Base-by-base conservation (phyloP, 2,888 invertebrate genomes). In the Ectemnius lituratus region DNA sequence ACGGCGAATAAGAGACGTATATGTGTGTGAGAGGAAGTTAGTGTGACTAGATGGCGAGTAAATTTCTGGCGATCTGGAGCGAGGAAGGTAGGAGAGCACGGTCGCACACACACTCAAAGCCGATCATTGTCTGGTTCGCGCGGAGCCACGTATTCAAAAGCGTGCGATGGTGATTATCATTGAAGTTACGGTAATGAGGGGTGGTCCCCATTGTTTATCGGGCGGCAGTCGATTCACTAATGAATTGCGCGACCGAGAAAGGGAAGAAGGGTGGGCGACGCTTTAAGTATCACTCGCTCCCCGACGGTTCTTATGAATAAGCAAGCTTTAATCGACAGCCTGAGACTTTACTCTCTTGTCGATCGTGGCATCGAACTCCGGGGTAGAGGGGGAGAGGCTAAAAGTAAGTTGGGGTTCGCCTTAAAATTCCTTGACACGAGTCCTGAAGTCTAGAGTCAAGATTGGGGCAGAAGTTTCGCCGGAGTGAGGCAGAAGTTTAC, bases 101-200 rank as follows among this genome's bases (percentile, higher is more conserved):
- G 2, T 1, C 14, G 23, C 20, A 28, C n/a, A 14, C 52, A 23
- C 23, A 45, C 8, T 13, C 67, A 67, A 8, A 28, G 45, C 11
- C 52, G 49, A 66, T 78, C 52, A 75, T 81, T 79, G 79, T 80
- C 8, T 13, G 28, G 52, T 45, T 62, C 62, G n/a, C 67, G 37
- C 65, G 46, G 18, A 59, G 69, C 59, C 52, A 59, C 60, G 75
- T 72, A 71, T 78, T 75, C 79, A 81, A 76, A 82, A 78, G 73
- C 73, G 74, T 60, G 76, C 63, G 46, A 70, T 56, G 74, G 69
- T 76, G 78, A 80, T 72, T 74, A 69, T 80, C 75, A 72, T 79
- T 72, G 68, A 72, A 67, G 71, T 82, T 81, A 69, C 81, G 71
- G 79, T 84, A 83, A 83, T 81, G 84, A 84, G 73, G 52, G 65